Evolutionary conservation across 1,140 invertebrate genomes (phyloP).

Genomic region (Drosophila sechellia): DNA sequence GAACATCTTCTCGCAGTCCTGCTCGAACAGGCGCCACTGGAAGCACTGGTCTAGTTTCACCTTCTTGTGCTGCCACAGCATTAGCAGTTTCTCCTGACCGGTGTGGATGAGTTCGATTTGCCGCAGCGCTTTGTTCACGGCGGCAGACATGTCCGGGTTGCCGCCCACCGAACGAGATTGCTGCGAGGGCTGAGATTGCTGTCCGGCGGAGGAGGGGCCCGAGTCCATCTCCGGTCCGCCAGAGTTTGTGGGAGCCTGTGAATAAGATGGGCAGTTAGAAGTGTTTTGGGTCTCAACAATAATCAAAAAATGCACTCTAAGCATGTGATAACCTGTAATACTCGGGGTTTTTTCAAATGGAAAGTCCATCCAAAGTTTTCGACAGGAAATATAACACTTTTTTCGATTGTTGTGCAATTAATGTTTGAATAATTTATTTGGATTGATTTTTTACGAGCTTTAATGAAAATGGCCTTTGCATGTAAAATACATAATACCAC

Average conservation of each 20-base stretch:
- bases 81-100: conserved; percentile 94
- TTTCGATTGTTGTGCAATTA: conserved; percentile 6
- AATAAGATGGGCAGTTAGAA: background rate
- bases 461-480: background rate
- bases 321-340: background rate
- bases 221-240: conserved; percentile 69
- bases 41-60: conserved; percentile 97
- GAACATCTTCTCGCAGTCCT: conserved; percentile 99
- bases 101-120: conserved; percentile 93
- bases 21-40: conserved; percentile 97
- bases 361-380: background rate
- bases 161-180: conserved; percentile 41
- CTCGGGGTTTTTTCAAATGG: background rate
- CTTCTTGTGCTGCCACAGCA: conserved; percentile 97
- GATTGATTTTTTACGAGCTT: background rate
- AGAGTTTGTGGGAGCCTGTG: conserved; percentile 43
- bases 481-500: background rate
- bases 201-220: conserved; percentile 65
- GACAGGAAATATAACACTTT: conserved; percentile 10
- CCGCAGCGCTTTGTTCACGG: conserved; percentile 89
- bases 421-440: conserved; percentile 13
- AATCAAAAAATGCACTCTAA: background rate
- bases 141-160: conserved; percentile 90
- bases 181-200: conserved; percentile 47
- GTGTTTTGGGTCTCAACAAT: background rate